Evolutionary conservation across 2,888 invertebrate genomes (phyloP).

Genomic region (Drosophila hamatofila): DNA sequence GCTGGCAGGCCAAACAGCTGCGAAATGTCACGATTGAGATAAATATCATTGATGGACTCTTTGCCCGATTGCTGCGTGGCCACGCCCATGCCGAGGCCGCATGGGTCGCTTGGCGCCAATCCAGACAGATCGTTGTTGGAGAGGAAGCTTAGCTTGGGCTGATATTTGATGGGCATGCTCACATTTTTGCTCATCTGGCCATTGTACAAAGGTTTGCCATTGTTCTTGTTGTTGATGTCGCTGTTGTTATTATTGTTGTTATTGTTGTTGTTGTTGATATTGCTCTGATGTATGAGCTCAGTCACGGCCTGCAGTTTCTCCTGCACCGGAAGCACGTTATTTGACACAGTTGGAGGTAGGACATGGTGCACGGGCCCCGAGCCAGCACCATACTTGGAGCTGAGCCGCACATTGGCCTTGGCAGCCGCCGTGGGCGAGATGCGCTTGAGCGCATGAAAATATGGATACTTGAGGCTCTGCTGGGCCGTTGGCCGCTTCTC

Average conservation of each 20-base stretch:
- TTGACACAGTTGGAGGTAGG: slow-evolving; percentile 73
- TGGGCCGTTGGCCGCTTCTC: slow-evolving; percentile 96
- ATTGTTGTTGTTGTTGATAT: slow-evolving; percentile 56
- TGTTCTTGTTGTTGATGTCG: slow-evolving; percentile 54
- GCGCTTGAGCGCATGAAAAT: slow-evolving; percentile 84
- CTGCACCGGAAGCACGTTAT: slow-evolving; percentile 83
- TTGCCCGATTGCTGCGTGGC: slow-evolving; percentile 52
- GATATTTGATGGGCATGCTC: slow-evolving; percentile 68
- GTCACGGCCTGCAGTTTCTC: slow-evolving; percentile 81
- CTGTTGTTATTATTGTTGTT: slow-evolving; percentile 48
- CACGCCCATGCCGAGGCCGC: slow-evolving; percentile 49
- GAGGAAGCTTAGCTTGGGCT: slow-evolving; percentile 79
- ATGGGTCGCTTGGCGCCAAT: slow-evolving; percentile 32
- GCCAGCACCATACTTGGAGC: slow-evolving; percentile 71
- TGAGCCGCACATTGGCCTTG: slow-evolving; percentile 77
- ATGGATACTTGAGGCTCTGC: slow-evolving; percentile 91
- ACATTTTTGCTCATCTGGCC: slow-evolving; percentile 49
- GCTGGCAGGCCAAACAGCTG: slow-evolving; percentile 79
- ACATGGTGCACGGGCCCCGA: slow-evolving; percentile 39
- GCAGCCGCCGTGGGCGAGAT: slow-evolving; percentile 82
- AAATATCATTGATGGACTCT: slow-evolving; percentile 84
- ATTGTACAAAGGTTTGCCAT: slow-evolving; percentile 42
- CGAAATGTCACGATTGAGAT: slow-evolving; percentile 83
- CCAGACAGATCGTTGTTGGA: slow-evolving; percentile 70
- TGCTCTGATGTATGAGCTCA: slow-evolving; percentile 74